Base-by-base conservation (phyloP, 2,113 vertebrate genomes). In the Papio anubis region DNA sequence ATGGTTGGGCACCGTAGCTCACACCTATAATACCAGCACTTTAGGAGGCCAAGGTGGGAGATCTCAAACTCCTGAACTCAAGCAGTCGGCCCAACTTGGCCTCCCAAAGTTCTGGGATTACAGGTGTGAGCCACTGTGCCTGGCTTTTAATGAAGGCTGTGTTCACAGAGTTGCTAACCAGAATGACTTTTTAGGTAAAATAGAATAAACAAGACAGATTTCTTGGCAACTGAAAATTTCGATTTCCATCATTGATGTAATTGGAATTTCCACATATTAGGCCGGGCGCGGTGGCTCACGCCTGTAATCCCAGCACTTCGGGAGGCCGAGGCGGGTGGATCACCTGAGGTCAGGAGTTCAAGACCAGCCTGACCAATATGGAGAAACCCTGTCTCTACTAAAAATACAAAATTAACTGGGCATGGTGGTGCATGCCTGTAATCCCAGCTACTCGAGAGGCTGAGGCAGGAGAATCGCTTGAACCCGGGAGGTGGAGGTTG, bases 141-240 rank as follows among this genome's bases (percentile, higher is more conserved):
- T 30, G 27, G 11, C 25, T 27, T 78, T 35, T 59, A 82, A 76
- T 70, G 43, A 76, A 78, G 30, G 25, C 57, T 59, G 48, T 50
- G 48, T 50, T 84, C 55, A 32, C 52, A 30, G 25, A 38, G 3
- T 48, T 75, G 38, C n/a, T 73, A 79, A 64, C 25, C 48, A 83
- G 82, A 27, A 35, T 66, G 40, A 13, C 21, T 88, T 82, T 86
- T 87, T 18, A 59, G 32, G 43, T 66, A 79, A 79, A 30, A 40
- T 76, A 73, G 72, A 45, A 86, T 64, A 64, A 79, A 75, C 4
- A 55, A 38, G 25, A 23, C 50, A 35, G 50, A 55, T 83, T 84
- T 91, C 25, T 87, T 57, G 88, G 38, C 45, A 88, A 66, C 43
- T 79, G 55, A 61, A 83, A 27, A 52, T 88, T 64, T 88, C 72